These are phyloP conservation scores for Eulacestoma nigropectus DNA, from an alignment of 2,113 vertebrate genomes.

Conservation along the genomic window DNA sequence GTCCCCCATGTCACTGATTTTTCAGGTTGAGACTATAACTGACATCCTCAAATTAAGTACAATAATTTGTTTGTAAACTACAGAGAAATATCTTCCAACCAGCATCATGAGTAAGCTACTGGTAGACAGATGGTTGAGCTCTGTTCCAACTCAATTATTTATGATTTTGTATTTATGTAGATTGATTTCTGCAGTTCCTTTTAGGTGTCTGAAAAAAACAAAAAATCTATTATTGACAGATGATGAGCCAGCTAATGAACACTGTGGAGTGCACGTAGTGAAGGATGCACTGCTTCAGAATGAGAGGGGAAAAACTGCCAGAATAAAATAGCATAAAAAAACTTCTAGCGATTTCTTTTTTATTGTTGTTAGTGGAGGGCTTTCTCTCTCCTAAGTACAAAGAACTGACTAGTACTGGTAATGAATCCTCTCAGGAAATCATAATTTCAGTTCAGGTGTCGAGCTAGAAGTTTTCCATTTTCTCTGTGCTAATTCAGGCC, in stretches of 20 bases:
- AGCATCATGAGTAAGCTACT: background rate
- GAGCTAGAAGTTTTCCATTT: background rate
- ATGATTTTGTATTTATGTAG: background rate
- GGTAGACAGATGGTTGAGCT: background rate
- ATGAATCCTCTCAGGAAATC: background rate
- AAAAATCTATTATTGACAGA: background rate
- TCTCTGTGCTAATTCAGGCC: background rate
- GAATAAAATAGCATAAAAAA: background rate
- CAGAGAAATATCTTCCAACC: background rate
- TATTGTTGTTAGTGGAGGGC: background rate
- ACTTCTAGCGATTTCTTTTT: background rate
- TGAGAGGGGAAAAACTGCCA: background rate
- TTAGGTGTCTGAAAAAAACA: background rate
- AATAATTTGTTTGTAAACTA: background rate
- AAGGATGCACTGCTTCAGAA: background rate
- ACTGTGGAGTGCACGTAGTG: background rate
- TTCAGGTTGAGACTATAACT: background rate
- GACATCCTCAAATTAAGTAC: background rate
- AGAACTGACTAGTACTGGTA: background rate
- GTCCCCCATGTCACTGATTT: background rate
- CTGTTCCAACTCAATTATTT: background rate
- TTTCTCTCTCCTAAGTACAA: background rate
- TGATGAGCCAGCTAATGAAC: background rate
- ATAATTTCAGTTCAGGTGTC: background rate
- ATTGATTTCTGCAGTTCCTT: background rate